Conservation (phyloP, 2,888 invertebrate genomes). For the Camptogramma bilineatum region DNA sequence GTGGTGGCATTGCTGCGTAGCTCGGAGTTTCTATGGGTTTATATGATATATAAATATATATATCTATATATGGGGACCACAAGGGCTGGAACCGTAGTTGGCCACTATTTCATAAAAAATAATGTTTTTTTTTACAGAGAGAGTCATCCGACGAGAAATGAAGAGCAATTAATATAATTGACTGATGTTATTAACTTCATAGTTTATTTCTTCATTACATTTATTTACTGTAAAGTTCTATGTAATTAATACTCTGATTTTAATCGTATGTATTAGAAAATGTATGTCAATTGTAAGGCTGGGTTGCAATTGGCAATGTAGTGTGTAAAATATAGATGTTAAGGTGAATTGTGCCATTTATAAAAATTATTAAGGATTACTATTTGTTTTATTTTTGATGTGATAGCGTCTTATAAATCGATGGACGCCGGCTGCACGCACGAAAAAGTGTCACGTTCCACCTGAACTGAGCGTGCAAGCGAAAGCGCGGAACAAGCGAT, state of each 20-base stretch:
- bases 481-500: too few relatives aligned
- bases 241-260: constrained; percentile 61
- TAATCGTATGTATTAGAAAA: constrained; percentile 47
- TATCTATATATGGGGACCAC: too few relatives aligned
- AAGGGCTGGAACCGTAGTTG: too few relatives aligned
- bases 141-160: constrained; percentile 67
- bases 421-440: too few relatives aligned
- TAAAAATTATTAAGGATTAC: constrained; percentile 43
- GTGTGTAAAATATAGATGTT: constrained; percentile 61
- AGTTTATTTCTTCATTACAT: constrained; percentile 37
- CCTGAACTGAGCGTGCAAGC: too few relatives aligned
- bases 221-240: constrained; percentile 44
- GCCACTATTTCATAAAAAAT: too few relatives aligned
- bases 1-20: too few relatives aligned
- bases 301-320: constrained; percentile 76
- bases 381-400: constrained; percentile 32
- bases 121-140: constrained; percentile 64
- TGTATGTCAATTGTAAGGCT: constrained; percentile 78
- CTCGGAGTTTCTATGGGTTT: too few relatives aligned
- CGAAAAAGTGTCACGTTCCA: too few relatives aligned
- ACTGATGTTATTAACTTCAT: constrained; percentile 61
- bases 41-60: too few relatives aligned
- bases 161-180: constrained; percentile 54
- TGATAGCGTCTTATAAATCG: too few relatives aligned
- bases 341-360: constrained; percentile 71